These are phyloP conservation scores for Dryocosmus kuriphilus DNA, from an alignment of 2,888 invertebrate genomes.

Conservation along the genomic window DNA sequence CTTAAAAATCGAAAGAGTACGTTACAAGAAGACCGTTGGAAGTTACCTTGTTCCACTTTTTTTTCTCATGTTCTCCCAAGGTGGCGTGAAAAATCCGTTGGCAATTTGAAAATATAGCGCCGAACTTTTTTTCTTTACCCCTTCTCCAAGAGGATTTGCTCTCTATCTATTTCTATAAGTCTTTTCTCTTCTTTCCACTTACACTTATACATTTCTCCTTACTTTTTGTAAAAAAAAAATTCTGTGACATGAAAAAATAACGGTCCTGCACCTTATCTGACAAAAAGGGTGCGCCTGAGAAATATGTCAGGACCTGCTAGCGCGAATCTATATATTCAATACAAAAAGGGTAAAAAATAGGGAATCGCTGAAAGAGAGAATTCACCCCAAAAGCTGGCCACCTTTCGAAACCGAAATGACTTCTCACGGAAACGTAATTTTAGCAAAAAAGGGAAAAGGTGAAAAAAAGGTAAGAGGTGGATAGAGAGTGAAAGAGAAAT, in stretches of 20 bases:
- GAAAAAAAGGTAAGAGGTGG: background rate
- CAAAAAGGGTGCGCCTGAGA: slow-evolving; percentile 58
- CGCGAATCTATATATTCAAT: background rate
- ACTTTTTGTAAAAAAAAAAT: slow-evolving; percentile 44
- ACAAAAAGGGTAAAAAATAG: slow-evolving; percentile 48
- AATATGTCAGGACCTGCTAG: slow-evolving; percentile 40
- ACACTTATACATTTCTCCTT: background rate
- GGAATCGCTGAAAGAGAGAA: slow-evolving; percentile 46
- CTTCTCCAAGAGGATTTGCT: slow-evolving; percentile 28
- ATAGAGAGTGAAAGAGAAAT: slow-evolving; percentile 38
- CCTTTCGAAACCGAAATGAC: slow-evolving; percentile 45
- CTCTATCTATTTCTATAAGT: slow-evolving; percentile 43
- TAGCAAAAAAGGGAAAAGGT: background rate
- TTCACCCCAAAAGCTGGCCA: slow-evolving; percentile 49
- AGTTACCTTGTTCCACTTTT: slow-evolving; percentile 47
- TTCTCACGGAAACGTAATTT: slow-evolving; percentile 45
- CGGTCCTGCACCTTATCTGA: slow-evolving; percentile 56
- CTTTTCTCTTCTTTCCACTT: slow-evolving; percentile 38
- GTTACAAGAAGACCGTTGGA: slow-evolving; percentile 36
- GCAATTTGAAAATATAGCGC: slow-evolving; percentile 58
- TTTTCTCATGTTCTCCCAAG: slow-evolving; percentile 22
- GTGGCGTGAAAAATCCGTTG: slow-evolving; percentile 55
- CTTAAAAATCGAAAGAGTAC: slow-evolving; percentile 31
- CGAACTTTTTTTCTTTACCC: slow-evolving; percentile 51
- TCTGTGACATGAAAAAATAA: slow-evolving; percentile 51